Base-by-base conservation (phyloP, 2,113 vertebrate genomes). In the Toxotes jaculatrix region DNA sequence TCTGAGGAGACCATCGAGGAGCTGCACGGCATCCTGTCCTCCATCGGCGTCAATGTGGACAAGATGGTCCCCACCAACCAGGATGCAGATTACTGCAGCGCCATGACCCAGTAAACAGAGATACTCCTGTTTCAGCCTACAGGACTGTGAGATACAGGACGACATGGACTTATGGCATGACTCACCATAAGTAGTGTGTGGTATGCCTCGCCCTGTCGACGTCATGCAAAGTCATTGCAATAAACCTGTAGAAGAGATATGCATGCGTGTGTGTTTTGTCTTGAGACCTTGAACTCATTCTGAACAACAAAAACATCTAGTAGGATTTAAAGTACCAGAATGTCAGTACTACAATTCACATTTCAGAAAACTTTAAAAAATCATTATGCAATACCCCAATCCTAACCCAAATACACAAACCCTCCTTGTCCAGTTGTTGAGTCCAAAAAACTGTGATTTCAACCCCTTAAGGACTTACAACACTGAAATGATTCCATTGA, bases 41-140 rank as follows among this genome's bases (percentile, higher is more conserved):
- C 96, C 61, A 89, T 95, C 53, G 87, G 92, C 61, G 95, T 97
- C 0, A 82, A 84, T 2, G 89, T 93, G 0, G 82, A 93, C 0
- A 95, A 93, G 89, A 94, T 97, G 92, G 81, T 86, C 0, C 49
- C 70, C 87, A 95, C 96, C 4, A 91, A 96, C 64, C 97, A 97
- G 66, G 90, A 87, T 9, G 8, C 8, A 4, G 65, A 9, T 19
- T 94, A 92, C 87, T 97, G 97, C 89, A 73, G 80, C 2, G 5
- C 45, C 74, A 90, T 92, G 91, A 53, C 64, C 23, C 49, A 83
- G 68, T 89, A 69, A 84, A 81, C 34, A n/a, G 0, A 40, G 60
- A 23, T 2, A 14, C 11, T 21, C 19, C n/a, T 8, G 38, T 49
- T 16, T 36, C 23, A 36, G 47, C 12, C 11, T 36, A 1, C 40